Conservation (phyloP, 2,797 vertebrate genomes). For the Aplochiton taeniatus region DNA sequence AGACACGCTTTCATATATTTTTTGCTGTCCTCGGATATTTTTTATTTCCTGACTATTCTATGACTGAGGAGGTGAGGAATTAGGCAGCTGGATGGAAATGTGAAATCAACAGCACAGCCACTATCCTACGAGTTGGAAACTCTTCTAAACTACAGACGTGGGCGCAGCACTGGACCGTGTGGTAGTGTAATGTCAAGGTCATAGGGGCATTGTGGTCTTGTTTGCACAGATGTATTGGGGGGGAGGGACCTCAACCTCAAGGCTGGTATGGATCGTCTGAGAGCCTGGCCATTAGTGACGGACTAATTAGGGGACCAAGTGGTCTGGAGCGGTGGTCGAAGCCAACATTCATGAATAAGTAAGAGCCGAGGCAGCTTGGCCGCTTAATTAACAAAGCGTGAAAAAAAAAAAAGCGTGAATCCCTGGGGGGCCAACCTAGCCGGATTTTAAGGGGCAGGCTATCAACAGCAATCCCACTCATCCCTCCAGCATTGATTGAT, state of each 20-base stretch:
- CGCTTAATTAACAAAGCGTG: constrained; percentile 78
- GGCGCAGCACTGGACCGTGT: constrained; percentile 53
- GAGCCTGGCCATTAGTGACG: constrained; percentile 67
- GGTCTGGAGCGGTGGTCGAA: constrained; percentile 65
- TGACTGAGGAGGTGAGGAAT: constrained; percentile 69
- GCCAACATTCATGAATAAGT: constrained; percentile 80
- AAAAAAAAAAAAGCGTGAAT: constrained; percentile 63
- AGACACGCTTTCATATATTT: constrained; percentile 41
- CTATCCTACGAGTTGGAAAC: constrained; percentile 63
- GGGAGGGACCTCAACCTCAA: constrained; percentile 31
- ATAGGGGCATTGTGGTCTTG: constrained; percentile 28
- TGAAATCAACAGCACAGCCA: neutral
- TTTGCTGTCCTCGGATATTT: constrained; percentile 32
- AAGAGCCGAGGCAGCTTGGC: constrained; percentile 68
- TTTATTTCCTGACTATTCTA: constrained; percentile 31
- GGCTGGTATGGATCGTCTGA: constrained; percentile 64
- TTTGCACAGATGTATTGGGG: constrained; percentile 44
- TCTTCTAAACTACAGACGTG: constrained; percentile 54
- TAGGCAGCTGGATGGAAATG: constrained; percentile 27
- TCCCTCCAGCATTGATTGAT: constrained; percentile 73
- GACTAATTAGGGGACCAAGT: constrained; percentile 72
- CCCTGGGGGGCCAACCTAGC: constrained; percentile 61
- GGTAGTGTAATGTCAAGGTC: constrained; percentile 66
- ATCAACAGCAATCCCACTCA: constrained; percentile 47
- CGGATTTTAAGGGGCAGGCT: constrained; percentile 56